phyloP scores from a whole-genome alignment of 2,113 vertebrate genomes.

The Festucalex cinctus region DNA sequence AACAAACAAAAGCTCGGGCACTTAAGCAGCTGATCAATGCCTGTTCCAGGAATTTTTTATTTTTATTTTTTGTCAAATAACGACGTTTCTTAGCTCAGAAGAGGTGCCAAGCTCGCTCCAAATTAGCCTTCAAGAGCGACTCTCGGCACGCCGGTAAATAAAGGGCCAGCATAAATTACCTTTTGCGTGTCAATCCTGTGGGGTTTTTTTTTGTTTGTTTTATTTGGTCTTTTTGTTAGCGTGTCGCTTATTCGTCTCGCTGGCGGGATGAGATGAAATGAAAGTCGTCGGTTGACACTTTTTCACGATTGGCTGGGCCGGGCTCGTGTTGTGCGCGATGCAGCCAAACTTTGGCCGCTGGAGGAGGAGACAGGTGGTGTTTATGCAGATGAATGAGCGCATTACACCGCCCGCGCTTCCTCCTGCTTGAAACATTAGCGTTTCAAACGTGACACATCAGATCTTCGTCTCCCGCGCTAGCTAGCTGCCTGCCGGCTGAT shows the following conservation, averaged over 20 bases:
- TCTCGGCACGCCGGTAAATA: slow-evolving; percentile 62
- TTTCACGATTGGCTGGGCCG: slow-evolving; percentile 72
- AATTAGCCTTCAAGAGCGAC: slow-evolving; percentile 73
- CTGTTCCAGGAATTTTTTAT: slow-evolving; percentile 62
- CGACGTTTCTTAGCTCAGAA: slow-evolving; percentile 60
- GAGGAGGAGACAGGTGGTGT: slow-evolving; percentile 98
- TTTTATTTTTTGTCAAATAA: slow-evolving; percentile 71
- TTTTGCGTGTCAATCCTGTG: slow-evolving; percentile 70
- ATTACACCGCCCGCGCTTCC: slow-evolving; percentile 96
- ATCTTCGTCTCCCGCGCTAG: slow-evolving; percentile 90
- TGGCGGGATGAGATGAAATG: slow-evolving; percentile 75
- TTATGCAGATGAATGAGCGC: slow-evolving; percentile 99
- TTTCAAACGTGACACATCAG: slow-evolving; percentile 99
- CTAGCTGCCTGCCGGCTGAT: slow-evolving; percentile 67
- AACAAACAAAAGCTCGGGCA: slow-evolving; percentile 67
- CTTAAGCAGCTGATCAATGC: slow-evolving; percentile 72
- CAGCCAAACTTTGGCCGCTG: slow-evolving; percentile 83
- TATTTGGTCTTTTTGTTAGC: slow-evolving; percentile 64
- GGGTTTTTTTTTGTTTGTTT: slow-evolving; percentile 47
- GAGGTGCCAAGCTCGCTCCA: slow-evolving; percentile 70
- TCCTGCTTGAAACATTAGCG: slow-evolving; percentile 99
- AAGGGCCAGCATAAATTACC: slow-evolving; percentile 76
- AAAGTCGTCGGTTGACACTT: slow-evolving; percentile 75
- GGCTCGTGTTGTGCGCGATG: slow-evolving; percentile 47
- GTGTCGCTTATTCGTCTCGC: slow-evolving; percentile 69